These are phyloP conservation scores for Tachycineta bicolor DNA, from an alignment of 2,113 vertebrate genomes.

Conservation along the genomic window DNA sequence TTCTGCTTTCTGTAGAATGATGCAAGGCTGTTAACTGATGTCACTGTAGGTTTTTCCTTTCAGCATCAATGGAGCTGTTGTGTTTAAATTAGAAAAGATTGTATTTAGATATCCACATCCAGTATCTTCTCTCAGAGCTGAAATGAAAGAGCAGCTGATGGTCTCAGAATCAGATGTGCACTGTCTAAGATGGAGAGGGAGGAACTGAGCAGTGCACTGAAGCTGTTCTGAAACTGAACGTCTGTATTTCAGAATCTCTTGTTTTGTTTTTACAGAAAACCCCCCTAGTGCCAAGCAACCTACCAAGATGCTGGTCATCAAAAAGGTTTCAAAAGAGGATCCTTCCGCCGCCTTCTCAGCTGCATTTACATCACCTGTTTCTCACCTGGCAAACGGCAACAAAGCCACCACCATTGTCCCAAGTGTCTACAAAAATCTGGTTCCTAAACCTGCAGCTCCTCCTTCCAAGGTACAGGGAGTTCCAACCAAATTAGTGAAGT, in stretches of 20 bases:
- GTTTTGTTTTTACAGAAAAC: constrained; percentile 83
- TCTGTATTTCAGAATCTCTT: not conserved
- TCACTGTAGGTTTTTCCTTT: not conserved
- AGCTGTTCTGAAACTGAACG: not conserved
- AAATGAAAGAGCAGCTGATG: not conserved
- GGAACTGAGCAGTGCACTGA: not conserved
- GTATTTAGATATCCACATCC: not conserved
- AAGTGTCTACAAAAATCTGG: constrained; percentile 98
- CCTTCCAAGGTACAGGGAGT: constrained; percentile 87
- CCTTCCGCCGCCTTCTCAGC: constrained; percentile 93
- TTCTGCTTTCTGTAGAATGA: not conserved
- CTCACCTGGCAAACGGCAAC: constrained; percentile 89
- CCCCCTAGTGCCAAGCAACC: constrained; percentile 98
- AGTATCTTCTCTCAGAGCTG: not conserved
- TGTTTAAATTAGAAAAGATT: not conserved
- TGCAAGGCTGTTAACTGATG: not conserved
- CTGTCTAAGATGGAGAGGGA: not conserved
- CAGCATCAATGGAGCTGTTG: not conserved
- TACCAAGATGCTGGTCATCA: constrained; percentile 99
- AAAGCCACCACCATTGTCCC: constrained; percentile 90
- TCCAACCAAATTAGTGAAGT: not conserved
- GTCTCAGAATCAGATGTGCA: not conserved
- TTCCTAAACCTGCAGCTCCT: constrained; percentile 93
- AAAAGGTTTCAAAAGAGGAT: constrained; percentile 99
- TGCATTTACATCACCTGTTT: constrained; percentile 89